phyloP scores from a whole-genome alignment of 2,113 vertebrate species.

The Marmota flaviventris region DNA sequence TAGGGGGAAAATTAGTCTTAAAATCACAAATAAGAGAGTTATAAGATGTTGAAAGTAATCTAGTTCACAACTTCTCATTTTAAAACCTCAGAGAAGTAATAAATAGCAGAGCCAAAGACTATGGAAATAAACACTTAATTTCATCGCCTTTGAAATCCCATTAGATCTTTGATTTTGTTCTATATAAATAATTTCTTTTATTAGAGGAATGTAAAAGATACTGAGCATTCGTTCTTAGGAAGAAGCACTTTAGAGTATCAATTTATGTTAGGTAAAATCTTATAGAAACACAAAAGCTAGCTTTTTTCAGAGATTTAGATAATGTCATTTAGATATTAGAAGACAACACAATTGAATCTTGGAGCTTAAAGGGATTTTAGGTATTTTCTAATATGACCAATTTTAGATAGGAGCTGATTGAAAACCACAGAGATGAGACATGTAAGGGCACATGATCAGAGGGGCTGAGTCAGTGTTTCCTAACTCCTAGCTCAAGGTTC shows the following conservation, averaged over 20 bases:
- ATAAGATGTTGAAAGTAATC: constrained; percentile 9
- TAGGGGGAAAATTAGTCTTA: constrained; percentile 16
- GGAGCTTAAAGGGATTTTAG: not conserved
- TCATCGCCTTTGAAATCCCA: not conserved
- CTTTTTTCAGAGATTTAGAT: not conserved
- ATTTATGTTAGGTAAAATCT: constrained; percentile 1
- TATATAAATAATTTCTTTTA: not conserved
- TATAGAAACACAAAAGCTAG: not conserved
- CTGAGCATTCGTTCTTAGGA: not conserved
- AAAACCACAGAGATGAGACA: not conserved
- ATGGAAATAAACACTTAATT: constrained; percentile 43
- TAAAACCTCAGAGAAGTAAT: constrained; percentile 37
- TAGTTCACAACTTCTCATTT: not conserved
- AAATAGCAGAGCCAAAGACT: constrained; percentile 1
- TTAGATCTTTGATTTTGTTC: constrained; percentile 4
- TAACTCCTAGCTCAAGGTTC: not conserved
- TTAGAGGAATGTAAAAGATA: not conserved
- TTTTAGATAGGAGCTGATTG: not conserved
- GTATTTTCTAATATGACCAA: not conserved
- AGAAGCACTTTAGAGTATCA: not conserved
- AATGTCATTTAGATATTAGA: not conserved
- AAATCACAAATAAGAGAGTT: constrained; percentile 25
- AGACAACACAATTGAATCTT: not conserved
- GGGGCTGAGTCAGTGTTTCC: not conserved
- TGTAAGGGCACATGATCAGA: not conserved